Conservation (phyloP, 2,888 invertebrate genomes). For the Melieria omissa region DNA sequence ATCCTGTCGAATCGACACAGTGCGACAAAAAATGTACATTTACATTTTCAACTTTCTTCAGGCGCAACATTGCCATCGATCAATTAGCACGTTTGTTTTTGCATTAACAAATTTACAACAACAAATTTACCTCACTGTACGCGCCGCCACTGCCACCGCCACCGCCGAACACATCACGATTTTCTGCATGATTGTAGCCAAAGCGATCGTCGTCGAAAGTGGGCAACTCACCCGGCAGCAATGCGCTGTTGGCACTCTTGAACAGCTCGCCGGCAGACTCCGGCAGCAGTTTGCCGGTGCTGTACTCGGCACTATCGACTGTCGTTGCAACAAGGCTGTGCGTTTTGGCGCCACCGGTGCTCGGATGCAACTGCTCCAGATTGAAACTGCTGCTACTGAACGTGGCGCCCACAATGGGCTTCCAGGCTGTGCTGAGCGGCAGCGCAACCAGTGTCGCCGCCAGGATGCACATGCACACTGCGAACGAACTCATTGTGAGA, state of each 20-base stretch:
- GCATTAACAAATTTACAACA: neutral
- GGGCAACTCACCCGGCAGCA: slow-evolving; percentile 16
- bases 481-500: slow-evolving; percentile 1
- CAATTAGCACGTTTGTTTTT: neutral
- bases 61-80: neutral
- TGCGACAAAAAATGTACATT: neutral
- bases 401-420: slow-evolving; percentile 52
- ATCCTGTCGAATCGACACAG: slow-evolving; percentile 60
- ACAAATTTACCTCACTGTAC: slow-evolving; percentile 46
- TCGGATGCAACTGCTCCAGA: slow-evolving; percentile 63
- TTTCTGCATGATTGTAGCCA: slow-evolving; percentile 47
- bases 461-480: neutral
- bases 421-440: slow-evolving; percentile 49
- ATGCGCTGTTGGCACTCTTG: slow-evolving; percentile 30
- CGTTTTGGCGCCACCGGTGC: slow-evolving; percentile 47
- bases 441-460: neutral
- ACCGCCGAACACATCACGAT: slow-evolving; percentile 37
- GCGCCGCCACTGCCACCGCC: slow-evolving; percentile 33
- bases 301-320: slow-evolving; percentile 9
- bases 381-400: slow-evolving; percentile 53
- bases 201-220: slow-evolving; percentile 43
- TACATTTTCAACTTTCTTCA: too few species aligned
- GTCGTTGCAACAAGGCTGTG: slow-evolving; percentile 9
- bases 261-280: slow-evolving; percentile 28
- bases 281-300: slow-evolving; percentile 7